These are phyloP conservation scores for Xenopus borealis DNA, from an alignment of 2,113 vertebrate species.

Conservation along the genomic window DNA sequence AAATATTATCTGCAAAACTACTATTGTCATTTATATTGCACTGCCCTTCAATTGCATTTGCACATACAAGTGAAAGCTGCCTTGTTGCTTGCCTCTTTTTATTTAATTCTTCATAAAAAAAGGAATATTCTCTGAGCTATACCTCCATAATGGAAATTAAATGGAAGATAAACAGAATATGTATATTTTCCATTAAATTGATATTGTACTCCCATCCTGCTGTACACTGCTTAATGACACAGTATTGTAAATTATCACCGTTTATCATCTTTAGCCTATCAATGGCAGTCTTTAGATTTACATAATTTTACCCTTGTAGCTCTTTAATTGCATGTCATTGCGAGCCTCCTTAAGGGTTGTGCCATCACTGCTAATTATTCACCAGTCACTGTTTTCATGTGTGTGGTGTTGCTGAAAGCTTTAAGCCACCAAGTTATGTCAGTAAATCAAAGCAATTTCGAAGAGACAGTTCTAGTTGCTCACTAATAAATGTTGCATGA, in stretches of 20 bases:
- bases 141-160: neutral
- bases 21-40: no score
- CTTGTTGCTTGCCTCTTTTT: no score
- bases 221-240: neutral
- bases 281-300: constrained; percentile 37
- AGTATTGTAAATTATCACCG: constrained; percentile 6
- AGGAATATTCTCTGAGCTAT: no score
- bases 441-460: constrained; percentile 65
- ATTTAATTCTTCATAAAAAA: no score
- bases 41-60: no score
- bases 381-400: constrained; percentile 54
- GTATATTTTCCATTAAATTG: neutral
- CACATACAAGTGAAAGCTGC: no score
- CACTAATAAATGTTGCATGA: constrained; percentile 61
- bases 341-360: constrained; percentile 61
- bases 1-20: no score
- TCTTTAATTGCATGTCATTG: constrained; percentile 69
- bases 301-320: constrained; percentile 49
- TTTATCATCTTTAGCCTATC: constrained; percentile 38
- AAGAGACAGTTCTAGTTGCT: constrained; percentile 51
- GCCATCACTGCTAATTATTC: constrained; percentile 69
- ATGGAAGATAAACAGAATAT: neutral
- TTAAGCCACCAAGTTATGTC: constrained; percentile 61
- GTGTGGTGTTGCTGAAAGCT: constrained; percentile 67
- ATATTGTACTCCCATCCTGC: neutral